Evolutionary conservation across 2,888 invertebrate species (phyloP), one percentile per base, ranked within the genome.

Genomic region (Ichneumon xanthorius): DNA sequence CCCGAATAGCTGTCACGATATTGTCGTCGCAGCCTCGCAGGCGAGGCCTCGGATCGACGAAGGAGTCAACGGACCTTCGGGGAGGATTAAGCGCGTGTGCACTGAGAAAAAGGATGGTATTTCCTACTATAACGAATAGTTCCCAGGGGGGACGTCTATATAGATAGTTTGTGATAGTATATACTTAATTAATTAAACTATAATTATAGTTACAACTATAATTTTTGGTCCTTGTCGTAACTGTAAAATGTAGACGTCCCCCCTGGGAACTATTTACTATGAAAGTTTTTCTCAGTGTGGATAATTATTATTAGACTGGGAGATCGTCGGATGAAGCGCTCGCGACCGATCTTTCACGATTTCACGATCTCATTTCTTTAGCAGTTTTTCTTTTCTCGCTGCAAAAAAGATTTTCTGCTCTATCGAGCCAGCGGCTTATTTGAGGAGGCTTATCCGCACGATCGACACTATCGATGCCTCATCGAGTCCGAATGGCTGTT

Each of bases 401-500:
- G 4, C 0, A 16, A 16, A 16, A 33, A 33, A 14, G 9, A 14
- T 67, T 55, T 67, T 70, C n/a, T 19, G 19, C 19, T 22, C 22
- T 58, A 22, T 70, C 68, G 68, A 40, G 58, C 26, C 22, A 73
- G n/a, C 48, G 63, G 73, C 78, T 72, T 40, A 78, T 73, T 73
- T 80, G 11, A 50, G n/a, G 26, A 37, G 37, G 63, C 11, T 68
- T 81, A 85, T 85, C 78, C 14, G 33, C 26, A 55, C 75, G 70
- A 79, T 82, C 70, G 40, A 26, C 75, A 71, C 55, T 82, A 85
- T 78, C 75, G 48, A 78, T 72, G 68, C 9, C 45, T 65, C 63
- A 50, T 48, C 55, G 70, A 19, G 22, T 40, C 65, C 61, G 40
- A 53, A 65, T 61, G n/a, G 30, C 33, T 11, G 37, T 82, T 82